These are phyloP conservation scores for Xiphophorus couchianus DNA, from an alignment of 2,113 vertebrate species.

Conservation along the genomic window DNA sequence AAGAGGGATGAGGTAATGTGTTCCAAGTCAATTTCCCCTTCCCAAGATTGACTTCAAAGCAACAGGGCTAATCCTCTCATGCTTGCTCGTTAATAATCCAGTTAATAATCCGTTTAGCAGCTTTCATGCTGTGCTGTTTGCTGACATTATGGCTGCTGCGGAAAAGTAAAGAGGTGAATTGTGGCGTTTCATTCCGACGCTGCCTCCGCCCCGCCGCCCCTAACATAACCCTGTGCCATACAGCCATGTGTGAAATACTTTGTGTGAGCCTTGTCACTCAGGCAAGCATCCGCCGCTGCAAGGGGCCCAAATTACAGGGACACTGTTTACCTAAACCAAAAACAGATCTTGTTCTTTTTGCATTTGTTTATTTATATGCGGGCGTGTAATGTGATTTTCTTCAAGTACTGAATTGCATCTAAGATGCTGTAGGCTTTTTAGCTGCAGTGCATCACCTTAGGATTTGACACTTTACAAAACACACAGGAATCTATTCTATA, in stretches of 20 bases:
- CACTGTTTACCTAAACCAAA: neutral
- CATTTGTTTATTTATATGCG: neutral
- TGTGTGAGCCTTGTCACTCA: neutral
- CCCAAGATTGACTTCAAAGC: conserved; percentile 80
- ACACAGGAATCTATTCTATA: neutral
- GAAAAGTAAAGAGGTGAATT: conserved; percentile 46
- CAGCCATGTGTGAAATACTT: neutral
- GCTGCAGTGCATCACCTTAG: neutral
- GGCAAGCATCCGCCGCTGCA: neutral
- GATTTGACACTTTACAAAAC: neutral
- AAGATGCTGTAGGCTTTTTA: neutral
- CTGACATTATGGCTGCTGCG: conserved; percentile 60
- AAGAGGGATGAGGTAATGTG: conserved; percentile 13
- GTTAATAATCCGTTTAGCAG: conserved; percentile 81
- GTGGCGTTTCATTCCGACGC: conserved; percentile 13
- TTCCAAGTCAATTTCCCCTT: conserved; percentile 75
- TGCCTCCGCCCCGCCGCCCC: neutral
- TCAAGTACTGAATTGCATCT: neutral
- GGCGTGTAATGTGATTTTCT: neutral
- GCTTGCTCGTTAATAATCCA: conserved; percentile 80
- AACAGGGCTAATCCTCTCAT: conserved; percentile 78
- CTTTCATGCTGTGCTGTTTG: conserved; percentile 75
- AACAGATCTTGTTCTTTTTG: neutral
- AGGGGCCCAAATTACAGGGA: neutral
- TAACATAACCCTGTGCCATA: neutral